Evolutionary conservation across 2,113 vertebrate genomes (phyloP).

Genomic region (Phyllostomus discolor): DNA sequence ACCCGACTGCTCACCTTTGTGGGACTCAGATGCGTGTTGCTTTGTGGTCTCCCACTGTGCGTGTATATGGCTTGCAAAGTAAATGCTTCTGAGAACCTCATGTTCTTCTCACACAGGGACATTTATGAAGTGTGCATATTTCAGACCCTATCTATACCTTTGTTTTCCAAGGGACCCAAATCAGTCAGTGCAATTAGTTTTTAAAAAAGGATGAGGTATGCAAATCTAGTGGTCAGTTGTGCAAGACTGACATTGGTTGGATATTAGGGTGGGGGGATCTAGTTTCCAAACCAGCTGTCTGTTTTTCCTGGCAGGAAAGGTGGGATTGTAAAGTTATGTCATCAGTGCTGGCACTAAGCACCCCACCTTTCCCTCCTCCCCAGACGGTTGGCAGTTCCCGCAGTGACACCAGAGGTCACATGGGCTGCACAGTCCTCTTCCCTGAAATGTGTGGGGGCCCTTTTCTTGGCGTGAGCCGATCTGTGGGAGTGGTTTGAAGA

Average conservation of each 20-base stretch:
- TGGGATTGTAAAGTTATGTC: neutral
- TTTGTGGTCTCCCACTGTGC: neutral
- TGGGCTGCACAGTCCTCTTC: neutral
- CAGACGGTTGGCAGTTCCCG: neutral
- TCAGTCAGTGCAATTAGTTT: constrained; percentile 1
- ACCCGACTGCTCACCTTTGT: neutral
- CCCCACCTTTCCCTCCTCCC: neutral
- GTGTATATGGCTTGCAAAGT: neutral
- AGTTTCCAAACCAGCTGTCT: constrained; percentile 20
- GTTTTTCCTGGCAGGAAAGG: constrained; percentile 32
- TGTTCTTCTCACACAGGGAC: constrained; percentile 4
- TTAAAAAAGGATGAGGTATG: neutral
- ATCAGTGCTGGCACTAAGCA: neutral
- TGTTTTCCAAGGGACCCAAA: constrained; percentile 27
- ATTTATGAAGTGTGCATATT: constrained; percentile 33
- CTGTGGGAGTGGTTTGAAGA: constrained; percentile 49
- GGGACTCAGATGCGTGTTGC: neutral
- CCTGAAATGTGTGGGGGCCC: constrained; percentile 35
- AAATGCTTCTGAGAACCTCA: neutral
- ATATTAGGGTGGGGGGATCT: neutral
- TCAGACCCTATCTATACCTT: constrained; percentile 15
- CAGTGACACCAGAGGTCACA: constrained; percentile 22
- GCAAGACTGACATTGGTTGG: constrained; percentile 5
- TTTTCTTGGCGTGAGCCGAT: constrained; percentile 11
- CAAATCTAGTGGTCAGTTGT: neutral